These are phyloP conservation scores for Hipposideros armiger DNA, from an alignment of 2,113 vertebrate species.

Conservation along the genomic window DNA sequence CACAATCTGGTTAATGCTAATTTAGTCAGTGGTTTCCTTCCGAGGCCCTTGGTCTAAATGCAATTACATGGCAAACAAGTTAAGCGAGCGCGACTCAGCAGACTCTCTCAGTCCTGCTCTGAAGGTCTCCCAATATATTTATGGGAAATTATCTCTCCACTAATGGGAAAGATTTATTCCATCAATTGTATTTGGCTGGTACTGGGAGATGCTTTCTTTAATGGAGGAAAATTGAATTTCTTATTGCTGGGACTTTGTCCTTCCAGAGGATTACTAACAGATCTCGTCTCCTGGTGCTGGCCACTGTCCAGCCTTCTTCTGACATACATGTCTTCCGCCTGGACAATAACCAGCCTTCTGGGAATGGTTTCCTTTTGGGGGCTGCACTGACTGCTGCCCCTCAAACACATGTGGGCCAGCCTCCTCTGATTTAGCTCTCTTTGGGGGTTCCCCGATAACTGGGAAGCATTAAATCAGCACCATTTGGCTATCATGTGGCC, in stretches of 20 bases:
- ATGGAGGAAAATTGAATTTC: conserved; percentile 82
- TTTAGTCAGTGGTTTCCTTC: conserved; percentile 94
- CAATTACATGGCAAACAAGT: conserved; percentile 91
- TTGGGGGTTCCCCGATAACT: conserved; percentile 64
- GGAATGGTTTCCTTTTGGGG: conserved; percentile 59
- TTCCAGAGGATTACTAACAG: conserved; percentile 80
- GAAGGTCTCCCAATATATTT: conserved; percentile 88
- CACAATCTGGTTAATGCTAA: conserved; percentile 94
- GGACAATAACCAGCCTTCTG: conserved; percentile 58
- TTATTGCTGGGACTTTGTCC: conserved; percentile 73
- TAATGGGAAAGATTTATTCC: conserved; percentile 89
- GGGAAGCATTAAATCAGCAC: conserved; percentile 68
- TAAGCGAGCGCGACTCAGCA: conserved; percentile 82
- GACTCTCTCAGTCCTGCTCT: conserved; percentile 81
- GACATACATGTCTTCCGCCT: conserved; percentile 32
- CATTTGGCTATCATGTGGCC: conserved; percentile 57
- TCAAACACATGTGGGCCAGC: background rate
- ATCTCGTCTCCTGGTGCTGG: conserved; percentile 56
- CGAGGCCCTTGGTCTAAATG: conserved; percentile 94
- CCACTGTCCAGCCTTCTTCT: conserved; percentile 54
- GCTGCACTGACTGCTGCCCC: background rate
- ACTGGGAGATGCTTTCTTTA: conserved; percentile 80
- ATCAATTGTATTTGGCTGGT: conserved; percentile 82
- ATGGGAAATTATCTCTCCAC: conserved; percentile 88
- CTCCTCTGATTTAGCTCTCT: conserved; percentile 50